Percentiles rank a stretch among this genome's conserved stretches.
Evolutionary conservation across 2,888 invertebrate genomes (phyloP).

Genomic region (Agonopterix heracliana): DNA sequence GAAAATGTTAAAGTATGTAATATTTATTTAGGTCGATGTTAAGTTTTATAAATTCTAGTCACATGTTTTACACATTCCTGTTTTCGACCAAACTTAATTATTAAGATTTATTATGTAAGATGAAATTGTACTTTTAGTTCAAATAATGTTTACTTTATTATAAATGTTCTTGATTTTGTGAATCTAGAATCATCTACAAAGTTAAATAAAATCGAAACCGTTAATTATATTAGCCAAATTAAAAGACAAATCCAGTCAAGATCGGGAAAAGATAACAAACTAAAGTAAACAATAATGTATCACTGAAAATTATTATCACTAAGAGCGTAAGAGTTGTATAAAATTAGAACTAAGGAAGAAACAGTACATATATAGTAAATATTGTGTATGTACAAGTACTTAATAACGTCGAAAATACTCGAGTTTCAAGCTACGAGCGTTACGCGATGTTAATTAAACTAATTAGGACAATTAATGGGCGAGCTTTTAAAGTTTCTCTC

Average conservation of each 20-base stretch:
- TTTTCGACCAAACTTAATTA: slow-evolving; percentile 70
- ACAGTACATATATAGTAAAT: slow-evolving; percentile 19
- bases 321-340: slow-evolving; percentile 1
- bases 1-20: slow-evolving; percentile 60
- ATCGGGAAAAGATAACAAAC: no score
- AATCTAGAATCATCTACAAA: neutral
- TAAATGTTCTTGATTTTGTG: neutral
- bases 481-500: slow-evolving; percentile 21
- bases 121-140: slow-evolving; percentile 4
- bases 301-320: no score
- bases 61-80: slow-evolving; percentile 75
- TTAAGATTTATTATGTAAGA: slow-evolving; percentile 26
- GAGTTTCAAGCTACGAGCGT: slow-evolving; percentile 31
- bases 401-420: slow-evolving; percentile 16
- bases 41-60: slow-evolving; percentile 76
- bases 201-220: no score
- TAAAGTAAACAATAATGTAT: no score
- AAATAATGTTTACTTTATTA: slow-evolving; percentile 2
- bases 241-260: no score
- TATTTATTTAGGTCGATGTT: slow-evolving; percentile 72
- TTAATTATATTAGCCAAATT: no score
- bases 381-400: slow-evolving; percentile 24
- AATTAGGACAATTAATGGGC: slow-evolving; percentile 54
- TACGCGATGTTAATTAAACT: slow-evolving; percentile 58
- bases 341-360: slow-evolving; percentile 16